A percentile compares a stretch with the other conserved stretches of the same genome.
These are phyloP conservation scores for Pristionchus entomophagus DNA, from an alignment of 2,888 invertebrate species.

Conservation along the genomic window DNA sequence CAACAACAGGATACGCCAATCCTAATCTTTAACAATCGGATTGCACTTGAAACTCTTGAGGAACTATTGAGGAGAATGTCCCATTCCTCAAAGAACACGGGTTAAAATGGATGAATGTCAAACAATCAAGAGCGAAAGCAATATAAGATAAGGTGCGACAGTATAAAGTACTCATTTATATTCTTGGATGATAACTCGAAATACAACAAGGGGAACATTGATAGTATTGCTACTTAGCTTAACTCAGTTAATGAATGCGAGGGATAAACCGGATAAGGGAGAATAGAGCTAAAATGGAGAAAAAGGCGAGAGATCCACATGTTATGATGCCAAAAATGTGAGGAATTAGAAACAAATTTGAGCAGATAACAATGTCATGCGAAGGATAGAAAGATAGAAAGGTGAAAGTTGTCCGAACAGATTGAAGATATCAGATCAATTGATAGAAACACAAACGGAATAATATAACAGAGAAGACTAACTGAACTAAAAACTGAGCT, in stretches of 20 bases:
- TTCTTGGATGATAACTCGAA: constrained; percentile 8
- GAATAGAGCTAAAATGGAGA: background rate
- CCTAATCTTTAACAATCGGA: no score
- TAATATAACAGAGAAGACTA: background rate
- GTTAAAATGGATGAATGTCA: no score
- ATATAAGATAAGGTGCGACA: background rate
- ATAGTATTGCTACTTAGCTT: constrained; percentile 6
- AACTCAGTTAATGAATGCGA: background rate
- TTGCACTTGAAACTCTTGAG: no score
- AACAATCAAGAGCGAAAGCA: constrained; percentile 16
- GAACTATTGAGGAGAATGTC: no score
- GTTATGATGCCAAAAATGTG: background rate
- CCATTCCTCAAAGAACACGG: no score
- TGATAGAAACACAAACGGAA: background rate
- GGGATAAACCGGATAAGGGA: background rate
- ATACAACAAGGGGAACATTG: background rate
- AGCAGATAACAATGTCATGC: background rate
- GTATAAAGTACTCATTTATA: background rate
- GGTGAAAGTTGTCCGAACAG: background rate
- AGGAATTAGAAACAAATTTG: background rate
- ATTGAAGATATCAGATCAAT: background rate
- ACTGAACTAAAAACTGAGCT: background rate
- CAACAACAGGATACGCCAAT: no score
- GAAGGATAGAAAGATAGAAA: background rate
- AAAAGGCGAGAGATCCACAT: background rate